Conservation (phyloP, 2,113 vertebrate species). For the Struthidea cinerea region DNA sequence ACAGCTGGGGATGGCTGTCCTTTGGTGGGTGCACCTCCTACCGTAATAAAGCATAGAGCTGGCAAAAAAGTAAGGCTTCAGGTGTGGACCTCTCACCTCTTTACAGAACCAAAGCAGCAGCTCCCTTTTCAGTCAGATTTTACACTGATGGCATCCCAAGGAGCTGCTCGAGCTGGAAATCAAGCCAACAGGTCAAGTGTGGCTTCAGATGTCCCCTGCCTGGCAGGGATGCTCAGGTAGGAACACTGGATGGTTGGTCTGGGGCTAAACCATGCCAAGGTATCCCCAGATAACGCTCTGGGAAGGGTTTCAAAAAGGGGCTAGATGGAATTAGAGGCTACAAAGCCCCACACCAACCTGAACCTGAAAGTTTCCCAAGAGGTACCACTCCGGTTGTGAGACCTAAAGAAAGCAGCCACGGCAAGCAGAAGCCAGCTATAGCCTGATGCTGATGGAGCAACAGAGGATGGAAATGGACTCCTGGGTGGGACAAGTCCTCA, state of each 20-base stretch:
- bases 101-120: neutral
- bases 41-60: neutral
- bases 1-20: neutral
- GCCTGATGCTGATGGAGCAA: neutral
- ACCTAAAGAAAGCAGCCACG: neutral
- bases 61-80: neutral
- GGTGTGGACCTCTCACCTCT: neutral
- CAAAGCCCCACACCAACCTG: accelerated
- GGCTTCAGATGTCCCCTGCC: neutral
- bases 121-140: neutral
- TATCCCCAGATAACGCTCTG: neutral
- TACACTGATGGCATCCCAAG: neutral
- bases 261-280: accelerated
- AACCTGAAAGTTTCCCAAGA: neutral
- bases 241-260: neutral
- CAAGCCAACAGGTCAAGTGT: neutral
- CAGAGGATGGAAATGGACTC: neutral
- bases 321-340: neutral
- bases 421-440: neutral
- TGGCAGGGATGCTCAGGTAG: neutral
- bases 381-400: accelerated
- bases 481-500: neutral
- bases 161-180: neutral
- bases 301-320: neutral
- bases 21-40: neutral